These are phyloP conservation scores for Tychaedon coryphoeus DNA, from an alignment of 2,113 vertebrate genomes.

Conservation along the genomic window DNA sequence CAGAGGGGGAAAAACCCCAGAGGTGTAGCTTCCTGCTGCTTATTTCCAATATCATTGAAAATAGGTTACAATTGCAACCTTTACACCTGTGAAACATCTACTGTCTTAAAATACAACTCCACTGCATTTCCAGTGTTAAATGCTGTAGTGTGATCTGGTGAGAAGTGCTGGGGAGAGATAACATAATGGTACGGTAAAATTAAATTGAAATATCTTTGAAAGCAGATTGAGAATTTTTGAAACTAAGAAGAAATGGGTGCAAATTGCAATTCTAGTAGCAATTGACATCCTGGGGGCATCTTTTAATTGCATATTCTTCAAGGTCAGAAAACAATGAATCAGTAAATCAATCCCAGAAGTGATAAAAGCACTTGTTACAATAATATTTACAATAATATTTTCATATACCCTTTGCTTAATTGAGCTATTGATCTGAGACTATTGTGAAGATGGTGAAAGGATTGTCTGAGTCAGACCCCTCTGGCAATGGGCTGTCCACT, in stretches of 20 bases:
- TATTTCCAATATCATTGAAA: not conserved
- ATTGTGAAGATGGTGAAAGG: not conserved
- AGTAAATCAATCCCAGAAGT: not conserved
- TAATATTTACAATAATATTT: not conserved
- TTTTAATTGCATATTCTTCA: not conserved
- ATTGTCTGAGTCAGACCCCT: not conserved
- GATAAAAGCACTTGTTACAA: not conserved
- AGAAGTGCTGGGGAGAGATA: not conserved
- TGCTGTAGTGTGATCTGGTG: not conserved
- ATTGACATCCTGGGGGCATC: not conserved
- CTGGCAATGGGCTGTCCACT: not conserved
- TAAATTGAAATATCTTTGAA: not conserved
- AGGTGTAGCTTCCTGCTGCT: not conserved
- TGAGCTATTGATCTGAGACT: not conserved
- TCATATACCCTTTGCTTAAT: not conserved
- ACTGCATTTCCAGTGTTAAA: not conserved
- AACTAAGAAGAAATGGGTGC: not conserved
- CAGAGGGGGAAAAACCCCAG: rapidly evolving
- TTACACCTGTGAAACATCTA: not conserved
- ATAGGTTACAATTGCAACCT: not conserved
- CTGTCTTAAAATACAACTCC: not conserved
- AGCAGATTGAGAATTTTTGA: not conserved
- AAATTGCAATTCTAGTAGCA: not conserved
- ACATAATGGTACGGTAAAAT: not conserved
- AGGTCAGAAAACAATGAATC: not conserved